phyloP scores from a whole-genome alignment of 2,888 invertebrate genomes.

The Drosophila infuscata region DNA sequence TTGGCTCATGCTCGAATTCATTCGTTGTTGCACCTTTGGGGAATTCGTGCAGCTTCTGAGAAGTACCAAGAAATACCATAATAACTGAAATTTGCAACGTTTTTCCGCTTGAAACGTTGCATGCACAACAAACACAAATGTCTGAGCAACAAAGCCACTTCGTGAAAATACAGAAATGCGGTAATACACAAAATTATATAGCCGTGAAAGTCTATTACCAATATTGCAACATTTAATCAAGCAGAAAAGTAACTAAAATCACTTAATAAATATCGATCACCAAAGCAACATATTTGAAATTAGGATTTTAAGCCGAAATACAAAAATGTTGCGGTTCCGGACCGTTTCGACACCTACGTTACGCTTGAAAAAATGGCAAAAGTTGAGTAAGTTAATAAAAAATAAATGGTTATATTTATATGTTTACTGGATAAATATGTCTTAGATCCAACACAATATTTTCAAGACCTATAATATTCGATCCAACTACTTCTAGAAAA shows the following conservation, averaged over 20 bases:
- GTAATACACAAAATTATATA: neutral
- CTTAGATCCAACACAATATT: neutral
- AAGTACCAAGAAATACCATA: conserved; percentile 39
- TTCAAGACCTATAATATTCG: neutral
- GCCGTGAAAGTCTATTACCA: neutral
- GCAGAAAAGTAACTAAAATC: neutral
- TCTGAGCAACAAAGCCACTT: conserved; percentile 3
- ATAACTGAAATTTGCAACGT: conserved; percentile 45
- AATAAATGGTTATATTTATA: neutral
- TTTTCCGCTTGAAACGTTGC: conserved; percentile 9
- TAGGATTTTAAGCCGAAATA: neutral
- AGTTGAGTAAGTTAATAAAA: neutral
- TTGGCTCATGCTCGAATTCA: conserved; percentile 41
- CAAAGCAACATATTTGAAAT: neutral
- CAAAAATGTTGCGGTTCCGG: neutral
- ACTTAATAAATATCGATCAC: neutral
- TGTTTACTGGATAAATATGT: neutral
- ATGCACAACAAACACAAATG: conserved; percentile 10
- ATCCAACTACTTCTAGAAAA: neutral
- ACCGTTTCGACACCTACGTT: neutral
- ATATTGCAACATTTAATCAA: neutral
- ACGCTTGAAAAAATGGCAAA: neutral
- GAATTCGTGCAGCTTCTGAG: conserved; percentile 52
- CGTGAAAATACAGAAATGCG: conserved; percentile 1
- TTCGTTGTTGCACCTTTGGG: conserved; percentile 63